Evolutionary conservation across 2,888 invertebrate species (phyloP), one percentile per base, ranked within the genome.

Genomic region (Sinelater perroti): DNA sequence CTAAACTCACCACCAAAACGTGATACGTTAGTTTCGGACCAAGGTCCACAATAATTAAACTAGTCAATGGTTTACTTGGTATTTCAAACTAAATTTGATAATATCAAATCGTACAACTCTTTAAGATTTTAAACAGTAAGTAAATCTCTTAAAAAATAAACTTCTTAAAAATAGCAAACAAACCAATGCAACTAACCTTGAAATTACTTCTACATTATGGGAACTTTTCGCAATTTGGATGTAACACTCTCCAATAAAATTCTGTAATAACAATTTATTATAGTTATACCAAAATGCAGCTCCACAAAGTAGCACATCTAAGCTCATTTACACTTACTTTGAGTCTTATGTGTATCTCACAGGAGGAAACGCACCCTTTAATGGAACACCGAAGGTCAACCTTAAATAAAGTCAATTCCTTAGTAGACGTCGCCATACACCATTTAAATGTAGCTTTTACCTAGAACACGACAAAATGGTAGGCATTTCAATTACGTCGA

Each of bases 301-400:
- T 18, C 13, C 18, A 14, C 10, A 28, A 26, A 38, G 14, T 6
- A 2, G 65, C 36, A n/a, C n/a, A n/a, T n/a, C n/a, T n/a, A n/a
- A n/a, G n/a, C n/a, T n/a, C n/a, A n/a, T n/a, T n/a, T n/a, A n/a
- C n/a, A n/a, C n/a, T n/a, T n/a, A n/a, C n/a, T n/a, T n/a, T n/a
- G n/a, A n/a, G n/a, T n/a, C n/a, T n/a, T n/a, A n/a, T n/a, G n/a
- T n/a, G n/a, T n/a, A n/a, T n/a, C n/a, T n/a, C n/a, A n/a, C n/a
- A n/a, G n/a, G n/a, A n/a, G n/a, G n/a, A n/a, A n/a, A n/a, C n/a
- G n/a, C n/a, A 55, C 66, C 64, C 56, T 63, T 63, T 14, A 67
- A 24, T 11, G 66, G 64, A 28, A 65, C 60, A 18, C 68, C 67
- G 36, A 68, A 66, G 16, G 47, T 30, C 24, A 68, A 61, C 45